Evolutionary conservation across 1,140 invertebrate species (phyloP), one percentile per base, ranked within the genome.

Genomic region (Olivierus martensii): DNA sequence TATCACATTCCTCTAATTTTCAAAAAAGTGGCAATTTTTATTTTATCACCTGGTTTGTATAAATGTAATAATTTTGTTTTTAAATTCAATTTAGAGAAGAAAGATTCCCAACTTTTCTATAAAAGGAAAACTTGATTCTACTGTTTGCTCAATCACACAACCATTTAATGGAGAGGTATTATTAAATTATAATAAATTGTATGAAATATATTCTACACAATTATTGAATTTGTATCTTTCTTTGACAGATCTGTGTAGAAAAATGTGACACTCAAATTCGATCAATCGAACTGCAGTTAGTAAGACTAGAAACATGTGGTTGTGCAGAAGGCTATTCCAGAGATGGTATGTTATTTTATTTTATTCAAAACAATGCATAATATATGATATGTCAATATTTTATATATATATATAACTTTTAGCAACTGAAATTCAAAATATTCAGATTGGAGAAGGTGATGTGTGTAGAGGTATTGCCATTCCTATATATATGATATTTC

Each of bases 351-450:
- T 12, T 12, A 39, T 6, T 49, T 15, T 28, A 43, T 21, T 22
- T 22, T n/a, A 7, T 22, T 53, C n/a, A 48, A 34, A 41, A 28
- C 22, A 28, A 28, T 7, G 3, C 7, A 3, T 28, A 28, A 3
- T 28, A 3, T 28, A 28, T 28, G 7, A 28, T 28, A 28, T 28
- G 22, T 7, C 22, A 28, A 28, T 3, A 28, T 28, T 28, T 28
- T 7, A 28, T 28, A 3, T 28, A 28, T 6, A 28, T 51, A 46
- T 51, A 12, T 55, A 0, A 28, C 3, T 42, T 56, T 9, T 19
- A 92, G 90, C 89, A 3, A 96, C 92, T 3, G 93, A 97, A 76
- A 91, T 97, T 60, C 92, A 95, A 74, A 96, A 93, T 67, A 93
- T 96, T 67, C 92, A 98, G 76, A 85, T 97, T 56, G 89, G 87